A percentile compares a stretch with the other conserved stretches of the same genome.
These are phyloP conservation scores for Tipula helvola DNA, from an alignment of 2,888 invertebrate species.

Conservation along the genomic window DNA sequence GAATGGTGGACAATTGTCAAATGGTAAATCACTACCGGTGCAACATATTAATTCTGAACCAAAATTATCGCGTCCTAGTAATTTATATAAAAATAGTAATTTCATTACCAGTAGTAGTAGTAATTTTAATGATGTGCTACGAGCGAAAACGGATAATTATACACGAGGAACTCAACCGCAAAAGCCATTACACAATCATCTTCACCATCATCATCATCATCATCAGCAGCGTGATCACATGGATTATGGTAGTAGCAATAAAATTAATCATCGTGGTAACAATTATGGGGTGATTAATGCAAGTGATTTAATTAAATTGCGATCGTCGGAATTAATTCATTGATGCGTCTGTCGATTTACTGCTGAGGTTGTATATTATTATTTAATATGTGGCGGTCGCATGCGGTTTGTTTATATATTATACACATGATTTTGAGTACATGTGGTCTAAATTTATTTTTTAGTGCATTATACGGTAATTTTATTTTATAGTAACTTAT, in stretches of 20 bases:
- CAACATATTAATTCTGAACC: neutral
- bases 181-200: too few relatives aligned
- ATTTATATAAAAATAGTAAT: neutral
- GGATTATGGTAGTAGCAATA: neutral
- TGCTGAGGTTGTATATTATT: neutral
- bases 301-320: slow-evolving; percentile 14
- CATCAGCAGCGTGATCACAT: neutral
- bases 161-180: neutral
- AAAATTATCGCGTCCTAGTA: neutral
- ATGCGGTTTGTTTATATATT: neutral
- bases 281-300: slow-evolving; percentile 14
- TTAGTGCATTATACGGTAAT: neutral
- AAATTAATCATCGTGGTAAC: neutral
- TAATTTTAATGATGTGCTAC: neutral
- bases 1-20: neutral
- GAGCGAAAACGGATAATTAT: neutral
- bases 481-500: slow-evolving; percentile 4
- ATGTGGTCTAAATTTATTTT: neutral
- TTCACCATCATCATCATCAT: neutral
- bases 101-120: neutral
- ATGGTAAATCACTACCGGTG: neutral
- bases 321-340: slow-evolving; percentile 14
- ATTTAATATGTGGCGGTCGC: neutral
- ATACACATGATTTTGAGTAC: neutral
- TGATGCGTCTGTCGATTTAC: neutral